A percentile compares a stretch with the other conserved stretches of the same genome.
phyloP scores from a whole-genome alignment of 2,113 vertebrate genomes.

The Chaetorhynchus papuensis region DNA sequence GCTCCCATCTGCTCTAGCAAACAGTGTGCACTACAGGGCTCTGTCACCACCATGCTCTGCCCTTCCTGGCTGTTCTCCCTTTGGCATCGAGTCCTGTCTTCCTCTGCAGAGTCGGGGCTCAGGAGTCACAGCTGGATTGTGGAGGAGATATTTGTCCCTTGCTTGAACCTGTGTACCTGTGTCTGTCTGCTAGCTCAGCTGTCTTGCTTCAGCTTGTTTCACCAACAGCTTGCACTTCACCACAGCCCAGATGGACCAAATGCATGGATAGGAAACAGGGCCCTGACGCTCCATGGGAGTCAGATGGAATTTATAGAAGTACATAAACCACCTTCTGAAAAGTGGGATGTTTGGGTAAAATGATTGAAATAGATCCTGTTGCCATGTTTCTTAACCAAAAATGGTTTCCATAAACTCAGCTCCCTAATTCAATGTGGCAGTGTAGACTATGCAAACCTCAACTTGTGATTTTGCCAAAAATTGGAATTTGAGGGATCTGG shows the following conservation, averaged over 20 bases:
- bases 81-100: background rate
- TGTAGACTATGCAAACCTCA: background rate
- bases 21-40: fast-evolving
- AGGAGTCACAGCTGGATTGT: background rate
- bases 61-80: background rate
- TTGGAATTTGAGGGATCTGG: background rate
- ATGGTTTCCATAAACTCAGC: background rate
- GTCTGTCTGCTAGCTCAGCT: background rate
- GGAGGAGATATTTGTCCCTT: background rate
- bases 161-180: background rate
- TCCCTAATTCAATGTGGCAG: background rate
- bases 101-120: background rate
- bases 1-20: background rate
- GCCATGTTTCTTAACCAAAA: constrained; percentile 6
- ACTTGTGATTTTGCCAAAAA: background rate
- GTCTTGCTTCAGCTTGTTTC: fast-evolving
- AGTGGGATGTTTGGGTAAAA: background rate
- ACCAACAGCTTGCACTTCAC: too few relatives aligned
- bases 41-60: background rate
- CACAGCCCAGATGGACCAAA: background rate
- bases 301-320: background rate
- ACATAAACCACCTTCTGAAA: background rate
- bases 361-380: background rate
- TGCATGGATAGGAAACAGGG: background rate
- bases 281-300: background rate